A percentile compares a stretch with the other conserved stretches of the same genome.
Conservation (phyloP, 2,888 invertebrate genomes). For the Leptarthrus brevirostris region DNA sequence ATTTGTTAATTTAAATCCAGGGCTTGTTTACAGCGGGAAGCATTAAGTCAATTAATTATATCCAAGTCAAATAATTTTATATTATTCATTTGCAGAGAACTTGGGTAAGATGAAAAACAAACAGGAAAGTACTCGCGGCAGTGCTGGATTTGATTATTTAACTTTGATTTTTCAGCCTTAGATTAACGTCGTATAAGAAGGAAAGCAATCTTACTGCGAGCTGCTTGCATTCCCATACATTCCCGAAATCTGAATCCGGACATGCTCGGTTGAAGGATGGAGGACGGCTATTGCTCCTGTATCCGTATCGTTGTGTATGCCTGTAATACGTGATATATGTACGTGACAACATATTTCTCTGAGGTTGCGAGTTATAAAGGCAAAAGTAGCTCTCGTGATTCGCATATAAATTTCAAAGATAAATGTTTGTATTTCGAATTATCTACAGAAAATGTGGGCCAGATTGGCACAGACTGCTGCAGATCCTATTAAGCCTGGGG, state of each 20-base stretch:
- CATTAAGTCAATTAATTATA: constrained; percentile 44
- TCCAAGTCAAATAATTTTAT: constrained; percentile 44
- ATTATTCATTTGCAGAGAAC: constrained; percentile 35
- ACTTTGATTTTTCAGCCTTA: constrained; percentile 51
- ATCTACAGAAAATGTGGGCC: constrained; percentile 35
- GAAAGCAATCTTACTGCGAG: not conserved
- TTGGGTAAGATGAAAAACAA: constrained; percentile 50
- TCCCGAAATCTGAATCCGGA: too few species aligned
- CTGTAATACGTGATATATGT: constrained; percentile 44
- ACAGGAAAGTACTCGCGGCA: constrained; percentile 49
- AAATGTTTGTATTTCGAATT: constrained; percentile 49
- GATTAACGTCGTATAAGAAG: constrained; percentile 5
- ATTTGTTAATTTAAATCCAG: constrained; percentile 33
- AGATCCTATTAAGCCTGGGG: constrained; percentile 41
- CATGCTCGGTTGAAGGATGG: constrained; percentile 4
- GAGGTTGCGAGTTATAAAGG: constrained; percentile 24
- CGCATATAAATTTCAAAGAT: constrained; percentile 52
- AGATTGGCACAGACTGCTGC: constrained; percentile 16
- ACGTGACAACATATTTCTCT: constrained; percentile 42
- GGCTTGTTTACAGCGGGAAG: constrained; percentile 34
- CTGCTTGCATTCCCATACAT: not conserved
- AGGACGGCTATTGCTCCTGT: not conserved
- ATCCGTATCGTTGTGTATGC: constrained; percentile 29
- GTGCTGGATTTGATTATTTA: constrained; percentile 51
- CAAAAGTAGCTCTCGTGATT: constrained; percentile 50